Conservation (phyloP, 1,140 invertebrate species). For the Periplaneta americana region DNA sequence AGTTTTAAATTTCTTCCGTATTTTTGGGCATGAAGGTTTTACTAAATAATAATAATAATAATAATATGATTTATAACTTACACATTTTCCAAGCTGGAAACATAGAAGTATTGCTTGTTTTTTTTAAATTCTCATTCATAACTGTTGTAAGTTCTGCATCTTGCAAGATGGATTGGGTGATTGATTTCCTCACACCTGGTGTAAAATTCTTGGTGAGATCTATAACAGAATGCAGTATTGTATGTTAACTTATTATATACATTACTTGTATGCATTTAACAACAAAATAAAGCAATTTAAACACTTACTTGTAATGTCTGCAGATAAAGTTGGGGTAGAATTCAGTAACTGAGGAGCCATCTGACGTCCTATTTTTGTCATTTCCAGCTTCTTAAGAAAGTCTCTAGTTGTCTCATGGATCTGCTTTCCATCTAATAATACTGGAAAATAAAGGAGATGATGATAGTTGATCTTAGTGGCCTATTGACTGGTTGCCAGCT, state of each 20-base stretch:
- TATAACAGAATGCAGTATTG: neutral
- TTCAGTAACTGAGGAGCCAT: neutral
- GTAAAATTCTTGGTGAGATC: neutral
- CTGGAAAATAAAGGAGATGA: constrained; percentile 25
- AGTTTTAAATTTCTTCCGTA: no score
- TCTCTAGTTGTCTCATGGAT: constrained; percentile 39
- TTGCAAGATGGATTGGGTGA: neutral
- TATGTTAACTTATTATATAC: neutral
- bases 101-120: neutral
- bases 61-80: no score
- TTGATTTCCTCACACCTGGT: neutral
- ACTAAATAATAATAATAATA: no score
- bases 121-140: neutral
- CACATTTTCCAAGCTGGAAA: neutral
- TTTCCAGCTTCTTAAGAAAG: constrained; percentile 39
- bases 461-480: no score
- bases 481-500: no score
- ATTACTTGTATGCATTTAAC: neutral
- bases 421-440: constrained; percentile 40
- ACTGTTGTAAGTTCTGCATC: neutral
- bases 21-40: no score
- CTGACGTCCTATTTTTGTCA: neutral
- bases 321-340: neutral
- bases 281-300: neutral
- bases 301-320: neutral